These are phyloP conservation scores for Phyllotreta cruciferae DNA, from an alignment of 2,888 invertebrate species.

Conservation along the genomic window DNA sequence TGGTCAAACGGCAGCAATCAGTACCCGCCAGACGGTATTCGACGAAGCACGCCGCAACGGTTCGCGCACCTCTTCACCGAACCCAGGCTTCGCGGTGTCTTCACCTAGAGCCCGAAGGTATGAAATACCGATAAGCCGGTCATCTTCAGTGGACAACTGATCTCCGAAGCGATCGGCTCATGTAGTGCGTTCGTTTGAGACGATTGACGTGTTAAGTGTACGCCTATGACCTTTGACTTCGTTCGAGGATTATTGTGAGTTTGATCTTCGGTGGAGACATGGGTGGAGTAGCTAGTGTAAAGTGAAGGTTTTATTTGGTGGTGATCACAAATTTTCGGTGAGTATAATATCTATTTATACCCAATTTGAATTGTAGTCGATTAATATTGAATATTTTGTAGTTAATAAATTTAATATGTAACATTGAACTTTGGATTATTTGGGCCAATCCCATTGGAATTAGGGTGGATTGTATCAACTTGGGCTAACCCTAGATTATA, in stretches of 20 bases:
- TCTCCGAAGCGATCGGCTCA: not conserved
- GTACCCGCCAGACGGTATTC: slow-evolving; percentile 3
- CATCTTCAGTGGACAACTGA: slow-evolving; percentile 22
- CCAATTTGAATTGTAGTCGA: too few relatives aligned
- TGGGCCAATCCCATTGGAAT: too few relatives aligned
- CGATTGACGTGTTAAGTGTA: slow-evolving; percentile 20
- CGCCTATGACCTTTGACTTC: slow-evolving; percentile 21
- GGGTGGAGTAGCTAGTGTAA: slow-evolving; percentile 14
- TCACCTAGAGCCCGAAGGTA: slow-evolving; percentile 45
- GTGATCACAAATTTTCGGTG: not conserved
- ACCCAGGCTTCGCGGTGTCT: slow-evolving; percentile 22
- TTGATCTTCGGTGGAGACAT: slow-evolving; percentile 3
- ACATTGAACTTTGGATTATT: too few relatives aligned
- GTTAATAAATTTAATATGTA: too few relatives aligned
- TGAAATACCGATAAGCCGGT: slow-evolving; percentile 30
- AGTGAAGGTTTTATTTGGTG: not conserved
- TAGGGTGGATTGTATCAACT: too few relatives aligned
- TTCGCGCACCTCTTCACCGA: slow-evolving; percentile 3
- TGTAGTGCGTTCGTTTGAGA: slow-evolving; percentile 8
- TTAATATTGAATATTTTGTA: too few relatives aligned
- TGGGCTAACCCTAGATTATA: too few relatives aligned
- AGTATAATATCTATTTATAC: not conserved
- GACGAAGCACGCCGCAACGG: not conserved
- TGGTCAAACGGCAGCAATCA: slow-evolving; percentile 2
- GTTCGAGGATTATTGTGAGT: slow-evolving; percentile 11